phyloP scores from a whole-genome alignment of 2,113 vertebrate species.

The Lophura nycthemera region DNA sequence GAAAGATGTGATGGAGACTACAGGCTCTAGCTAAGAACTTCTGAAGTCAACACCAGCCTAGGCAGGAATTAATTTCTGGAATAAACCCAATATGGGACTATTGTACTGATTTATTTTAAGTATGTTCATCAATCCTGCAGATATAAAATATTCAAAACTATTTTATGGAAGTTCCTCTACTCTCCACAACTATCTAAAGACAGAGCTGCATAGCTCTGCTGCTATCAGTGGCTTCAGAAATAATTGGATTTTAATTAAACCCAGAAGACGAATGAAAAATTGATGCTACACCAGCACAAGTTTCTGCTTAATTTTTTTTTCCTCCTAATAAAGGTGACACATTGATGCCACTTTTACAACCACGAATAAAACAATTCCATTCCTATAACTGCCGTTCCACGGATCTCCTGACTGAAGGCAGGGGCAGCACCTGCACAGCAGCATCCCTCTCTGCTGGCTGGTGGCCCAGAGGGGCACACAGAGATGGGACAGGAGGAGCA shows the following conservation, averaged over 20 bases:
- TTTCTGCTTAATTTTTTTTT: background rate
- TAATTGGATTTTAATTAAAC: background rate
- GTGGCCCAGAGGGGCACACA: background rate
- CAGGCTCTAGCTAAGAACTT: background rate
- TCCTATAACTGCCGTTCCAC: background rate
- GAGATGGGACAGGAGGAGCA: background rate
- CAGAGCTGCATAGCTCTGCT: background rate
- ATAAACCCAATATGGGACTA: background rate
- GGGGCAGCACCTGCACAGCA: background rate
- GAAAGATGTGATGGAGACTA: background rate
- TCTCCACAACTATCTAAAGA: background rate
- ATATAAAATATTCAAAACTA: background rate
- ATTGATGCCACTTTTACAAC: background rate
- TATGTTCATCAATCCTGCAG: background rate
- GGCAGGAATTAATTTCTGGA: background rate
- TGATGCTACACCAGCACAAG: background rate
- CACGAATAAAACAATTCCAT: background rate
- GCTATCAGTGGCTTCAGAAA: background rate
- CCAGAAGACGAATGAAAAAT: background rate
- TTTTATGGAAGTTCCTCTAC: background rate
- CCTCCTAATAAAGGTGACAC: fast-evolving
- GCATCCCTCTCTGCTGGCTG: background rate
- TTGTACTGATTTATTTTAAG: background rate
- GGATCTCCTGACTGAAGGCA: background rate
- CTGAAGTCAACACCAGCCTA: background rate